Conservation (phyloP, 2,888 invertebrate species). For the Peribatodes rhomboidaria region DNA sequence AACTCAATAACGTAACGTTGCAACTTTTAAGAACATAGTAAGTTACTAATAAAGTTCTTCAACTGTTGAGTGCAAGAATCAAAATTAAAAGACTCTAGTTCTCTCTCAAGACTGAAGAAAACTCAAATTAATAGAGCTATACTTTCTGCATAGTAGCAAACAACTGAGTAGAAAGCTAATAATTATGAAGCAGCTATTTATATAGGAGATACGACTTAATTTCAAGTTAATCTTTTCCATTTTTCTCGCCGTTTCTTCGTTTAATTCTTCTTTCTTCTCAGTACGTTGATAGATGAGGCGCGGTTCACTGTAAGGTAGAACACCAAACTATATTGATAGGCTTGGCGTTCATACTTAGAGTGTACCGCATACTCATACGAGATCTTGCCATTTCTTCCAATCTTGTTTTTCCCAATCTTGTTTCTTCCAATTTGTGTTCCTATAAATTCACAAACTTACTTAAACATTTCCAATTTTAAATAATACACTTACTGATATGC, state of each 20-base stretch:
- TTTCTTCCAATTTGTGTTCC: no score
- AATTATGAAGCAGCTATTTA: no score
- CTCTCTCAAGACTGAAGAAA: not conserved
- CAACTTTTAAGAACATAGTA: no score
- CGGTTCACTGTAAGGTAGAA: slow-evolving; percentile 98
- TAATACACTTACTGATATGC: no score
- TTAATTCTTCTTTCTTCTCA: slow-evolving; percentile 38
- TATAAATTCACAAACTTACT: no score
- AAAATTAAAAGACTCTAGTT: no score
- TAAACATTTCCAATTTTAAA: no score
- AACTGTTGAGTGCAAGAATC: no score
- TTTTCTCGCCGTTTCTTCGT: slow-evolving; percentile 7
- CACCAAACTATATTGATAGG: slow-evolving; percentile 94
- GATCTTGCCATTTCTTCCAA: slow-evolving; percentile 45
- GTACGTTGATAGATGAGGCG: slow-evolving; percentile 71
- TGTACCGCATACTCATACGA: slow-evolving; percentile 84
- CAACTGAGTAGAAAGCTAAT: no score
- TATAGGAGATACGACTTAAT: not conserved
- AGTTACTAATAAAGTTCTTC: no score
- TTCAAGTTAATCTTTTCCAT: slow-evolving; percentile 5
- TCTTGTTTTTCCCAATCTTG: slow-evolving; percentile 46
- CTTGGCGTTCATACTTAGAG: slow-evolving; percentile 98
- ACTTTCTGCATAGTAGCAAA: not conserved
- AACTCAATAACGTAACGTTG: no score
- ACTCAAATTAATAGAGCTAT: not conserved